Base-by-base conservation (phyloP, 2,888 invertebrate species). In the Clostera curtula region DNA sequence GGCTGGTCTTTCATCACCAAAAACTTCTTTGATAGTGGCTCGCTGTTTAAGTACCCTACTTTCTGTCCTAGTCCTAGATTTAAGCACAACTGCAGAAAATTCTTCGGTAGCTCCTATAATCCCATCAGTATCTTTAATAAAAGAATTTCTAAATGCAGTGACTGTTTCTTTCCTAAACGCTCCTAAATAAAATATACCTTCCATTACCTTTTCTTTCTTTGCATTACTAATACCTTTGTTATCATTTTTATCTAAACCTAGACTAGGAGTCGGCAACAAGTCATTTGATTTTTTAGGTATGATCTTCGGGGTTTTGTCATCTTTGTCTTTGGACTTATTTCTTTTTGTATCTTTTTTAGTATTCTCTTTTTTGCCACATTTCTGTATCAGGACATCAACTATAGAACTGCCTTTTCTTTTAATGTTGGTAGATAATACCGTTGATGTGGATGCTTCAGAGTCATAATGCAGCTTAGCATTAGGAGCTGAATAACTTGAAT, bases 21-120 rank as follows among this genome's bases (percentile, higher is more conserved):
- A 93, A 2, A 93, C 92, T 72, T 93, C 93, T 44, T 92, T 89
- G 20, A 93, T 93, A 2, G 92, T 91, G 19, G 92, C 92, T 49
- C 90, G 85, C 55, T 90, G 90, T 63, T 92, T 91, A 15, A 79
- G 49, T 21, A 90, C 86, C 49, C 91, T 85, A 23, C 90, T 91
- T 60, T 93, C 92, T 15, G 90, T 91, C 49, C 93, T 85, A 9
- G 93, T 93, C 49, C 93, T 85, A 22, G 91, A 88, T 56, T 91
- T 89, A 33, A 92, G 57, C 24, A 93, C 88, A 15, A 91, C 86
- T 0, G 93, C 89, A 14, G 90, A 85, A 52, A 93, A 91, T 40
- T 84, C 85, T 63, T 87, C 87, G 8, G 85, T 85, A 19, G 86
- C 84, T 37, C 85, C 86, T 24, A 87, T 74, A 29, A 89, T 62